Conservation (phyloP, 2,797 vertebrate genomes). For the Calcarius lapponicus region DNA sequence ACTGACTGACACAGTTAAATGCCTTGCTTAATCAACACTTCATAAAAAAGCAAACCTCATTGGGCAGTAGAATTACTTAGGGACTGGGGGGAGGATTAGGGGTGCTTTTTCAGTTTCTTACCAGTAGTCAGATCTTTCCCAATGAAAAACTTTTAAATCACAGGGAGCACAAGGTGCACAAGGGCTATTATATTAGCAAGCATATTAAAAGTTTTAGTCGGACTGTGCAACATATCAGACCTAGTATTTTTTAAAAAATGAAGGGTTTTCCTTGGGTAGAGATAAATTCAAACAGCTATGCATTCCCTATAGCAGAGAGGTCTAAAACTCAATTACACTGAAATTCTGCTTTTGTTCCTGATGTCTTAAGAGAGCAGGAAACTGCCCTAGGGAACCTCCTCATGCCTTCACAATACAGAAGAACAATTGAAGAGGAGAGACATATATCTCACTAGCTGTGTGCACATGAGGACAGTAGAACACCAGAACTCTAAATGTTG, state of each 20-base stretch:
- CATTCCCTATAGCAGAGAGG: not conserved
- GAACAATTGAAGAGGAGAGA: not conserved
- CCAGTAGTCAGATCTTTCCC: not conserved
- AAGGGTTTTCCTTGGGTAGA: not conserved
- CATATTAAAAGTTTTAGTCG: not conserved
- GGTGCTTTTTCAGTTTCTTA: not conserved
- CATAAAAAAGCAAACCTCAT: not conserved
- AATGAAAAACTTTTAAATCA: not conserved
- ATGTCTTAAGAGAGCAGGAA: not conserved
- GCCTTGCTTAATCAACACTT: not conserved
- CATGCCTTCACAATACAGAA: rapidly evolving
- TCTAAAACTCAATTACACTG: not conserved
- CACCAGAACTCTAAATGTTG: not conserved
- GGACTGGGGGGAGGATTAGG: not conserved
- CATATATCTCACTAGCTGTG: not conserved
- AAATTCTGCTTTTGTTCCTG: not conserved
- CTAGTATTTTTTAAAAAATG: not conserved
- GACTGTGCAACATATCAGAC: not conserved
- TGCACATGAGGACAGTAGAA: not conserved
- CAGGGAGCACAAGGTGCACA: not conserved
- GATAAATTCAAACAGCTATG: not conserved
- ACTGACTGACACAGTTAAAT: not conserved
- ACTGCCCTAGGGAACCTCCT: not conserved
- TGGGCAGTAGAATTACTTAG: not conserved
- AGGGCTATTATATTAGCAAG: not conserved